Conservation (phyloP, 2,797 vertebrate species). For the Pseudocheirus occidentalis region DNA sequence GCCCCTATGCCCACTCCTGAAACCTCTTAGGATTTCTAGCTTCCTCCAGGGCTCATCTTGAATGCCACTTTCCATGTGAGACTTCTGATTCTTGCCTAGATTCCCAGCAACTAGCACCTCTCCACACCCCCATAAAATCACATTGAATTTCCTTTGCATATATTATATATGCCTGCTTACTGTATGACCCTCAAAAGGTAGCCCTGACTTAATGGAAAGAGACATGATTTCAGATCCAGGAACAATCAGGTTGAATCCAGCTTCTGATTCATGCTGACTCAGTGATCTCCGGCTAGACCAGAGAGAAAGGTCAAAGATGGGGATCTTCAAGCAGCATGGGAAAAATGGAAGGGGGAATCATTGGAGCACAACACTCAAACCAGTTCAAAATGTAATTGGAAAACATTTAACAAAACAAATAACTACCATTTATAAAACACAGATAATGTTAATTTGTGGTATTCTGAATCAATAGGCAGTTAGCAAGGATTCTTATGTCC, state of each 20-base stretch:
- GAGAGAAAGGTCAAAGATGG: not conserved
- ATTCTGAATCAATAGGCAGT: not conserved
- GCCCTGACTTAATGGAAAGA: not conserved
- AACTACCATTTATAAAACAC: not conserved
- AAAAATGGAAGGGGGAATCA: not conserved
- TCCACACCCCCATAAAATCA: not conserved
- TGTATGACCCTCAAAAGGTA: not conserved
- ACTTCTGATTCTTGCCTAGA: not conserved
- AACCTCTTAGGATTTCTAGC: not conserved
- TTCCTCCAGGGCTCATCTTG: not conserved
- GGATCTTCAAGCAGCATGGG: not conserved
- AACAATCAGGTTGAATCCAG: not conserved
- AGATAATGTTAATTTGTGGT: not conserved
- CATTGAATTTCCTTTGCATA: not conserved
- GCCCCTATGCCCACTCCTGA: not conserved
- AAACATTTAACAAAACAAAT: not conserved
- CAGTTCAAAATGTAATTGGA: not conserved
- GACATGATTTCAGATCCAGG: not conserved
- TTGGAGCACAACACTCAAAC: not conserved
- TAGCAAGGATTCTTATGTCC: not conserved
- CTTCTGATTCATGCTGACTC: not conserved
- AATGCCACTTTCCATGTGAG: not conserved
- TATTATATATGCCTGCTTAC: not conserved
- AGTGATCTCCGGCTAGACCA: not conserved
- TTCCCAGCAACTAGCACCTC: not conserved